phyloP scores from a whole-genome alignment of 1,140 invertebrate genomes.

The Leptinotarsa lineolata region DNA sequence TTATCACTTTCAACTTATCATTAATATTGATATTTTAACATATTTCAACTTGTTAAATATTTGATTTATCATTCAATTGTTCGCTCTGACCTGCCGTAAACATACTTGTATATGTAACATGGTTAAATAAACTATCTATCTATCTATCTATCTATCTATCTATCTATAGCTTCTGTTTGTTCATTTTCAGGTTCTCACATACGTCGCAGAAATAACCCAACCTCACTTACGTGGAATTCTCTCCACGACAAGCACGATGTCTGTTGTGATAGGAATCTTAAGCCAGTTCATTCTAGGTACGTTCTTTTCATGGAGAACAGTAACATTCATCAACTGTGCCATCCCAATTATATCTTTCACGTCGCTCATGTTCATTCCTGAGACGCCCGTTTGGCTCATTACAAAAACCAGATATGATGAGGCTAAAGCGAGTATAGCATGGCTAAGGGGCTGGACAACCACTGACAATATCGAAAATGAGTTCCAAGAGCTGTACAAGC shows the following conservation, averaged over 20 bases:
- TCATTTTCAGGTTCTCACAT: slow-evolving; percentile 68
- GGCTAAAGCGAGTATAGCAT: slow-evolving; percentile 63
- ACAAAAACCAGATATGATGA: slow-evolving; percentile 64
- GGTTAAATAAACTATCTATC: no score
- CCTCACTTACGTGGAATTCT: slow-evolving; percentile 75
- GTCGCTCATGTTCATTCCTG: slow-evolving; percentile 71
- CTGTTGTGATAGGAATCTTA: slow-evolving; percentile 74
- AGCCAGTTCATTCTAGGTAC: slow-evolving; percentile 71
- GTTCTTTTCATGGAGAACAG: slow-evolving; percentile 69
- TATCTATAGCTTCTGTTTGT: not conserved
- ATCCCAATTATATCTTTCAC: slow-evolving; percentile 70
- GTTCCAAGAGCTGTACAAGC: slow-evolving; percentile 57
- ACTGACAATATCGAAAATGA: slow-evolving; percentile 62
- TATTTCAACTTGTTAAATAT: no score
- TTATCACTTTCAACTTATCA: no score
- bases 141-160: no score
- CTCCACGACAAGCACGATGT: slow-evolving; percentile 72
- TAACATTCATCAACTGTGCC: slow-evolving; percentile 68
- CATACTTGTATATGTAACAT: no score
- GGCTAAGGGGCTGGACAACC: slow-evolving; percentile 69
- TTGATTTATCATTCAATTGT: no score
- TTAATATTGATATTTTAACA: no score
- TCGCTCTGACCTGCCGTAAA: no score
- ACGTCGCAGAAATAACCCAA: slow-evolving; percentile 79
- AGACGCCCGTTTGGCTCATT: slow-evolving; percentile 77